Percentiles rank a stretch among this genome's conserved stretches.
These are phyloP conservation scores for Mongoloraphidia duomilia DNA, from an alignment of 2,888 invertebrate genomes.

Conservation along the genomic window DNA sequence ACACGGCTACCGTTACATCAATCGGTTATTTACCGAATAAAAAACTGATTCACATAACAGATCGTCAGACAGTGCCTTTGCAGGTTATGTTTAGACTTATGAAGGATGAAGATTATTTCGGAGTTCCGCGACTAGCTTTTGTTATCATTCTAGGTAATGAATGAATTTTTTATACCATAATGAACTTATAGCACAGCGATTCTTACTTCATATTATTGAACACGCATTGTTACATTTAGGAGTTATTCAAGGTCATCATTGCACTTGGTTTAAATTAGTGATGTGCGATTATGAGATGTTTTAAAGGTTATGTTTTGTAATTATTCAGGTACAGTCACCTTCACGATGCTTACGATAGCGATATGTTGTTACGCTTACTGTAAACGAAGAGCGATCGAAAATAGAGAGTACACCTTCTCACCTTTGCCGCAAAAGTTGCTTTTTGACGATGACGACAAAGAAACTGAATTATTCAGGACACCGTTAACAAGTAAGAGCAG, in stretches of 20 bases:
- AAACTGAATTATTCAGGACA: constrained; percentile 33
- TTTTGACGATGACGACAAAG: constrained; percentile 36
- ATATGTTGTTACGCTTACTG: constrained; percentile 42
- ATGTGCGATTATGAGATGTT: too few species aligned
- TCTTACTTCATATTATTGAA: too few species aligned
- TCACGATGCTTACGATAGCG: constrained; percentile 32
- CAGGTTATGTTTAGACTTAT: constrained; percentile 53
- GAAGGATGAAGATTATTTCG: constrained; percentile 51
- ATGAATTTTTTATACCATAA: background rate
- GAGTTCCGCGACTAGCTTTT: constrained; percentile 63
- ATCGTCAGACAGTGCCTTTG: constrained; percentile 31
- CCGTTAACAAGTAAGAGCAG: constrained; percentile 22
- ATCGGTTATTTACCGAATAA: constrained; percentile 43
- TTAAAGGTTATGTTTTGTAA: too few species aligned
- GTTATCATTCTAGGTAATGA: constrained; percentile 52
- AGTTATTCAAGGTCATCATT: too few species aligned
- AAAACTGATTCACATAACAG: constrained; percentile 27
- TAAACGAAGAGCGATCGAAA: constrained; percentile 24
- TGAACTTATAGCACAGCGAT: background rate
- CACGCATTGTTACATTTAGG: too few species aligned
- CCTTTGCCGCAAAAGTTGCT: constrained; percentile 38
- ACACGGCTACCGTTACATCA: constrained; percentile 39
- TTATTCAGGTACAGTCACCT: too few species aligned
- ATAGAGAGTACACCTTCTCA: constrained; percentile 41
- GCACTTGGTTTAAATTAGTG: too few species aligned